Evolutionary conservation across 2,888 invertebrate species (phyloP).

Genomic region (Mantis religiosa): DNA sequence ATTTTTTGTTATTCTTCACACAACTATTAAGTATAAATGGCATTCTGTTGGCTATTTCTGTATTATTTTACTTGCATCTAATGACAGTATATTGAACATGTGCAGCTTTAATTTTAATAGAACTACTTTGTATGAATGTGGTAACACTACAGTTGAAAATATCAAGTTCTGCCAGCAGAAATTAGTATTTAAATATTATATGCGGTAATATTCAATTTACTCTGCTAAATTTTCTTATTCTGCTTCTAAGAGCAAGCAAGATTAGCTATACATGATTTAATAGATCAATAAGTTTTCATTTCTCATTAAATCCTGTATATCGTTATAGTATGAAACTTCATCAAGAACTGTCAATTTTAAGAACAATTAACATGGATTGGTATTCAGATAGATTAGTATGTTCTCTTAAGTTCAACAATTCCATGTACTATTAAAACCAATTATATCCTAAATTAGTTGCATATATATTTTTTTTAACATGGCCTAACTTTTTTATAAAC

Average conservation of each 20-base stretch:
- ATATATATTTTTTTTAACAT: slow-evolving; percentile 10
- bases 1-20: neutral
- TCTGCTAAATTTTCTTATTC: neutral
- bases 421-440: neutral
- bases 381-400: neutral
- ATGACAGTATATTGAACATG: neutral
- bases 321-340: neutral
- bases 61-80: neutral
- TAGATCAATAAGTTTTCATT: neutral
- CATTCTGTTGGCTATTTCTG: neutral
- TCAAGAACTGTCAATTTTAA: neutral
- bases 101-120: neutral
- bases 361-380: neutral
- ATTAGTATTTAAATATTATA: neutral
- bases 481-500: slow-evolving; percentile 18
- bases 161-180: neutral
- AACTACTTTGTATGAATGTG: neutral
- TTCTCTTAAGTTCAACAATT: neutral
- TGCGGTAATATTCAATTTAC: neutral
- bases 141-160: neutral
- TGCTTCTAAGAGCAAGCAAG: neutral
- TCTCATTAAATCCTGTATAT: neutral
- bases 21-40: neutral
- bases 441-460: neutral
- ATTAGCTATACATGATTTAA: neutral